phyloP scores from a whole-genome alignment of 2,113 vertebrate species.

The Emydura subglobosa region DNA sequence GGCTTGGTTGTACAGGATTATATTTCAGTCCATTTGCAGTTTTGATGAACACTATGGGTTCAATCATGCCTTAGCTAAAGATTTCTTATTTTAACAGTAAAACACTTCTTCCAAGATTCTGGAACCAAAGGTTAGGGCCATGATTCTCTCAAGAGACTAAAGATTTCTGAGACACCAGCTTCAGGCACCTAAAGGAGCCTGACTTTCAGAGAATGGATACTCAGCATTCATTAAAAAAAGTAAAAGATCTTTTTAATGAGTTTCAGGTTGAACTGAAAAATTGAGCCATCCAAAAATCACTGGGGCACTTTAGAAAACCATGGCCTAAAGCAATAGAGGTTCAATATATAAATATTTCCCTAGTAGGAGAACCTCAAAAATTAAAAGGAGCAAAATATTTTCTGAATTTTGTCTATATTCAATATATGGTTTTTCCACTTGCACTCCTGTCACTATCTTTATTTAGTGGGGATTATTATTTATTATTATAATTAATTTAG shows the following conservation, averaged over 20 bases:
- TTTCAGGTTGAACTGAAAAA: neutral
- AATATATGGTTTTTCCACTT: neutral
- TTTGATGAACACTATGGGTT: neutral
- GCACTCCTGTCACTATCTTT: neutral
- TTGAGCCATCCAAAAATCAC: neutral
- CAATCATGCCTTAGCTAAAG: neutral
- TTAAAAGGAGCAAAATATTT: neutral
- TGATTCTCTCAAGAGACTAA: neutral
- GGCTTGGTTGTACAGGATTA: neutral
- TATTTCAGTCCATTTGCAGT: neutral
- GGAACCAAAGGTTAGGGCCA: neutral
- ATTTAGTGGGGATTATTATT: neutral
- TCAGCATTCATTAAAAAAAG: neutral
- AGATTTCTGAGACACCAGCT: neutral
- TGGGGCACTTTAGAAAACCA: neutral
- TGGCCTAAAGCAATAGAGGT: neutral
- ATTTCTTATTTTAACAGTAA: neutral
- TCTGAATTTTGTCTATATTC: neutral
- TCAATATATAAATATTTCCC: neutral
- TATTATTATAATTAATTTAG: neutral
- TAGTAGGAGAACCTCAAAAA: neutral
- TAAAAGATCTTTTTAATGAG: neutral
- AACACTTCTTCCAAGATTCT: neutral
- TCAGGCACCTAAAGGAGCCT: neutral
- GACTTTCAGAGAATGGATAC: neutral